Conservation (phyloP, 1,140 invertebrate species). For the Caenorhabditis elegans region WBcel235 BX284603.4:3294001-3294500, state of each 20-base stretch:
- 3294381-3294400: background rate
- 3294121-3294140: slow-evolving; percentile 48
- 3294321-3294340: background rate
- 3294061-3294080: slow-evolving; percentile 42
- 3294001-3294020: slow-evolving; percentile 53
- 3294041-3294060: slow-evolving; percentile 54
- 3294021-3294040: slow-evolving; percentile 56
- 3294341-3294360: background rate
- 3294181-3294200: slow-evolving; percentile 47
- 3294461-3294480: background rate
- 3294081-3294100: background rate
- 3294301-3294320: background rate
- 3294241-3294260: slow-evolving; percentile 59
- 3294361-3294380: background rate
- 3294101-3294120: background rate
- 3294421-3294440: background rate
- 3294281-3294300: background rate
- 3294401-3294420: background rate
- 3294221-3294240: slow-evolving; percentile 60
- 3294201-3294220: slow-evolving; percentile 45
- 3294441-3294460: background rate
- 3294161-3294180: slow-evolving; percentile 49
- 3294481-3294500: background rate
- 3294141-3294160: slow-evolving; percentile 60
- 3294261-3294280: slow-evolving; percentile 47